Conservation (phyloP, 2,797 vertebrate genomes). For the Lutjanus campechanus region DNA sequence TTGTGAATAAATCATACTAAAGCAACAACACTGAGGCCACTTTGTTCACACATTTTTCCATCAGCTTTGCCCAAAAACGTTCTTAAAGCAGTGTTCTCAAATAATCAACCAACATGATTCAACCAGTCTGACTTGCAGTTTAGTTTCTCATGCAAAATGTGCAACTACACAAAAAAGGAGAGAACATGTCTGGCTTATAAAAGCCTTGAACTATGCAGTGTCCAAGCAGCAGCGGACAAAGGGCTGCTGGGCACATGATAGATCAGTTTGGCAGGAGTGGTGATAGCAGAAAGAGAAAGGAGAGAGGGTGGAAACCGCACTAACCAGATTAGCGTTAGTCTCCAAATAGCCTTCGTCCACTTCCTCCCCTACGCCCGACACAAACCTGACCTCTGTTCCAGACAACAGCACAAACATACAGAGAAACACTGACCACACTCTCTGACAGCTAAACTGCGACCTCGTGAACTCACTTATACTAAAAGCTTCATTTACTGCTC, state of each 20-base stretch:
- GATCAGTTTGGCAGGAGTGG: constrained; percentile 20
- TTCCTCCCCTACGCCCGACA: constrained; percentile 59
- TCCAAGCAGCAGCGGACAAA: constrained; percentile 4
- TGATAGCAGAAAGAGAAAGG: constrained; percentile 44
- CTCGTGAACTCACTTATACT: not conserved
- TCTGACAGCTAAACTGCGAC: constrained; percentile 22
- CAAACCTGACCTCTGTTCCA: constrained; percentile 59
- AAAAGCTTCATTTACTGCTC: not conserved
- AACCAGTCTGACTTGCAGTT: not conserved
- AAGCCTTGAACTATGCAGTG: not conserved
- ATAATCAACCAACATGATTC: constrained; percentile 14
- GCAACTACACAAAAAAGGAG: not conserved
- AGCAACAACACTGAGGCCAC: constrained; percentile 26
- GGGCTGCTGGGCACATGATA: constrained; percentile 15
- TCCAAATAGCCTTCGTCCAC: constrained; percentile 75
- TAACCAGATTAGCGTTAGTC: constrained; percentile 76
- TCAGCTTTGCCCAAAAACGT: not conserved
- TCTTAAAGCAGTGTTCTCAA: not conserved
- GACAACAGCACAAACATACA: constrained; percentile 53
- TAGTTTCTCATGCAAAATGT: constrained; percentile 2
- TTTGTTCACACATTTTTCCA: constrained; percentile 40
- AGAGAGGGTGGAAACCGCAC: constrained; percentile 70
- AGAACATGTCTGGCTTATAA: not conserved
- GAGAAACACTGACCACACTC: constrained; percentile 31
- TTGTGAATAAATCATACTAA: constrained; percentile 48